Percentiles rank a stretch among this genome's conserved stretches.
Conservation (phyloP, 1,140 invertebrate genomes). For the Hycleus phaleratus region DNA sequence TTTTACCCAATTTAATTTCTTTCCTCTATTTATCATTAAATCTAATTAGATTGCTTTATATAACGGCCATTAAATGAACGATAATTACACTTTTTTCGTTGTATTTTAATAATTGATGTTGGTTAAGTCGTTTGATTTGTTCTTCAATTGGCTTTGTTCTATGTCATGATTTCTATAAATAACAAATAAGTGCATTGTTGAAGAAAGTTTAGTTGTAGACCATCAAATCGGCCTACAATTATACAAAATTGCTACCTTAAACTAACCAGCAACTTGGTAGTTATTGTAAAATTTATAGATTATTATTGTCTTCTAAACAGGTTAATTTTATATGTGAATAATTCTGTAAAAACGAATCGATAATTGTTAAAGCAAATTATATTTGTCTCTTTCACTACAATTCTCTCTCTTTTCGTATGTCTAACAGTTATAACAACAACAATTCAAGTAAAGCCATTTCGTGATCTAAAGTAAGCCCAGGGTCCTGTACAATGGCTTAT, state of each 20-base stretch:
- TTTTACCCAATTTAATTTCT: slow-evolving; percentile 6
- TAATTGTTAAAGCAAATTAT: too few relatives aligned
- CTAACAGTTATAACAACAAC: slow-evolving; percentile 1
- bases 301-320: background rate
- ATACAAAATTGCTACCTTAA: slow-evolving; percentile 8
- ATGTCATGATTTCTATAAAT: slow-evolving; percentile 9
- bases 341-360: too few relatives aligned
- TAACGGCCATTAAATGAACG: slow-evolving; percentile 2
- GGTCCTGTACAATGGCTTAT: slow-evolving; percentile 30
- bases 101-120: slow-evolving; percentile 1
- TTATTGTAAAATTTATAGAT: slow-evolving; percentile 1
- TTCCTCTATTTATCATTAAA: slow-evolving; percentile 4
- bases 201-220: slow-evolving; percentile 9
- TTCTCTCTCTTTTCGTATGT: background rate
- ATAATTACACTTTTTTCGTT: background rate
- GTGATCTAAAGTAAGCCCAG: slow-evolving; percentile 29
- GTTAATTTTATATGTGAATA: too few relatives aligned
- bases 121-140: background rate
- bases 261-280: background rate
- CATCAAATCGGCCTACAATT: slow-evolving; percentile 11
- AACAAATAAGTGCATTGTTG: slow-evolving; percentile 9
- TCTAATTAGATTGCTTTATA: slow-evolving; percentile 5
- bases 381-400: too few relatives aligned
- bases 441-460: slow-evolving; percentile 26
- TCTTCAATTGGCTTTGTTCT: slow-evolving; percentile 1